Percentiles rank a stretch among this genome's conserved stretches.
Conservation (phyloP, 2,797 vertebrate species). For the Paedocypris micromegethes region DNA sequence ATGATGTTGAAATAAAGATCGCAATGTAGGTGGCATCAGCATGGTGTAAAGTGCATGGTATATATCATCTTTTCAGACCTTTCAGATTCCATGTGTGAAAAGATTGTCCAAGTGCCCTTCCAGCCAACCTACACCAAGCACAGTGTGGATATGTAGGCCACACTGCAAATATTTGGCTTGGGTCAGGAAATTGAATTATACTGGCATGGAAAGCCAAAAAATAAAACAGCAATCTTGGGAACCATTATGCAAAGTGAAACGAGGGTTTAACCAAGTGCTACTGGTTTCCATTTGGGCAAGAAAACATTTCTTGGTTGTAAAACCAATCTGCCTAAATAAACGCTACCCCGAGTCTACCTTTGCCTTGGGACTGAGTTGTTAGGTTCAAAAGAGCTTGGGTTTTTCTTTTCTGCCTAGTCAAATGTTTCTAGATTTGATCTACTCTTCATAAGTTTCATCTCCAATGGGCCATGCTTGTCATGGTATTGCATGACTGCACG, state of each 20-base stretch:
- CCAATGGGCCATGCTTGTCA: constrained; percentile 4
- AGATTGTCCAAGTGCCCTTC: constrained; percentile 26
- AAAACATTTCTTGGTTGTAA: constrained; percentile 49
- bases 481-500: background rate
- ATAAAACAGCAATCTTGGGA: constrained; percentile 69
- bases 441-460: constrained; percentile 40
- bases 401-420: constrained; percentile 17
- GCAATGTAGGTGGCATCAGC: constrained; percentile 7
- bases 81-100: constrained; percentile 12
- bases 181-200: constrained; percentile 70
- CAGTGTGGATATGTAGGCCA: constrained; percentile 68
- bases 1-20: background rate
- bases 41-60: constrained; percentile 15
- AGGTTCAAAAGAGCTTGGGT: constrained; percentile 19
- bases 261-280: constrained; percentile 67
- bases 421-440: constrained; percentile 31
- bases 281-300: constrained; percentile 64
- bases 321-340: constrained; percentile 63
- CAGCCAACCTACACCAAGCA: constrained; percentile 55
- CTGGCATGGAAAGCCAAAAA: constrained; percentile 65
- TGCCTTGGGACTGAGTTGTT: constrained; percentile 28
- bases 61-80: constrained; percentile 15
- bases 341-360: constrained; percentile 53
- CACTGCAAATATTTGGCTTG: constrained; percentile 75
- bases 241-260: constrained; percentile 71